These are phyloP conservation scores for Callimorpha dominula DNA, from an alignment of 2,888 invertebrate genomes.

Conservation along the genomic window DNA sequence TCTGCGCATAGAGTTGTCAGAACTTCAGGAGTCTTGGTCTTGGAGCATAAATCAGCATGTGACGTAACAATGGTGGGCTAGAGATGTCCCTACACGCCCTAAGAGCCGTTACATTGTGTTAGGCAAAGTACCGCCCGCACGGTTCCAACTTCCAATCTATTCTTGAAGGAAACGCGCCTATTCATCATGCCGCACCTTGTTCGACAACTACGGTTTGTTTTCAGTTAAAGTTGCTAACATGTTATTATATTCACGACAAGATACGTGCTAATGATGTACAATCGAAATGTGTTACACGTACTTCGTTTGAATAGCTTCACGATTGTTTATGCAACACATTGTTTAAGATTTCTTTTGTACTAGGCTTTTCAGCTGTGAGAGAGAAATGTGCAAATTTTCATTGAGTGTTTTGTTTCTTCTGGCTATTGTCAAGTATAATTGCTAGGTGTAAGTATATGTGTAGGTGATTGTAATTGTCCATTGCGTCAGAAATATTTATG, in stretches of 20 bases:
- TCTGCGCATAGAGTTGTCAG: constrained; percentile 47
- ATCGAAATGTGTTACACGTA: constrained; percentile 10
- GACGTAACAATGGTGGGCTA: constrained; percentile 59
- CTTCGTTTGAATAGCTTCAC: too few species aligned
- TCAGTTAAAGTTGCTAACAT: constrained; percentile 25
- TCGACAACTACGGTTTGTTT: constrained; percentile 43
- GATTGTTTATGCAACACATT: too few species aligned
- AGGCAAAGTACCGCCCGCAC: constrained; percentile 30
- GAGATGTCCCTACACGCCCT: constrained; percentile 52
- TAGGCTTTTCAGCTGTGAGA: neutral
- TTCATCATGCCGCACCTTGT: constrained; percentile 36
- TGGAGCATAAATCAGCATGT: constrained; percentile 53
- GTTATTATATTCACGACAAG: constrained; percentile 37
- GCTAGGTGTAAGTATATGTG: too few species aligned
- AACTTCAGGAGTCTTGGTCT: constrained; percentile 17
- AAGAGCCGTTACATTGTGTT: constrained; percentile 37
- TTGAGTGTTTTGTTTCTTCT: neutral
- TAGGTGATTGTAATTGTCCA: too few species aligned
- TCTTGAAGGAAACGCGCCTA: constrained; percentile 31
- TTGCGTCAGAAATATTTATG: too few species aligned
- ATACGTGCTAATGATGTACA: constrained; percentile 33
- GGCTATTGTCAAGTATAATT: too few species aligned
- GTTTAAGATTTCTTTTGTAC: neutral
- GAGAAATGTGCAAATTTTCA: neutral
- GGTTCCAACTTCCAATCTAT: constrained; percentile 46